A percentile compares a stretch with the other conserved stretches of the same genome.
These are phyloP conservation scores for Amiota minor DNA, from an alignment of 2,888 invertebrate genomes.

Conservation along the genomic window DNA sequence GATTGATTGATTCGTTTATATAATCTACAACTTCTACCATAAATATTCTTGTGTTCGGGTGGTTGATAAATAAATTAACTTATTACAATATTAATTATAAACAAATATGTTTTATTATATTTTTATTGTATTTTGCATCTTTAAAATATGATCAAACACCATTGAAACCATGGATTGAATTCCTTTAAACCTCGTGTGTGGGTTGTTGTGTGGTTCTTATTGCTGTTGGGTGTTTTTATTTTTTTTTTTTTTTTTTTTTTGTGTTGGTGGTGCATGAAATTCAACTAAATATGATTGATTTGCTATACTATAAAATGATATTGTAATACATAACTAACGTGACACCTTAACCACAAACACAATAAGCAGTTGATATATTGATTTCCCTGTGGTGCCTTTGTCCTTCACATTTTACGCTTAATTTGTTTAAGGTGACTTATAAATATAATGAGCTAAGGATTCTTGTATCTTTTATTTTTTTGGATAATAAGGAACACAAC, in stretches of 20 bases:
- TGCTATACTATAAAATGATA: not conserved
- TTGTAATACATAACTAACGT: not conserved
- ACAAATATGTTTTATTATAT: too few relatives aligned
- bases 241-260: too few relatives aligned
- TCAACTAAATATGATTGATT: not conserved
- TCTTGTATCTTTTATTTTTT: not conserved
- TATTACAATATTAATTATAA: not conserved
- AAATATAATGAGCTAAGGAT: conserved; percentile 22
- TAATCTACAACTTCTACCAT: too few relatives aligned
- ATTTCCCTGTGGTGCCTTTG: conserved; percentile 22
- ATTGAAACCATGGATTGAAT: not conserved
- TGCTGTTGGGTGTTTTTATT: too few relatives aligned
- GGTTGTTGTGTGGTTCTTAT: not conserved
- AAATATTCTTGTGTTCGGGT: not conserved
- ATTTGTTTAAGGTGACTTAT: conserved; percentile 6
- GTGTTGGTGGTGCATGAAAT: not conserved
- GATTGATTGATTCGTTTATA: conserved; percentile 19
- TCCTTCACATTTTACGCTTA: not conserved
- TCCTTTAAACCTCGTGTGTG: conserved; percentile 16
- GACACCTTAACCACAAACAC: conserved; percentile 60
- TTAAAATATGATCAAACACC: conserved; percentile 21
- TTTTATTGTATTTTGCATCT: not conserved
- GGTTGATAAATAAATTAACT: not conserved
- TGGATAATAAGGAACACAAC: conserved; percentile 19
- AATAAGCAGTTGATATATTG: not conserved